phyloP scores from a whole-genome alignment of 1,140 invertebrate genomes.

The Orius insidiosus region DNA sequence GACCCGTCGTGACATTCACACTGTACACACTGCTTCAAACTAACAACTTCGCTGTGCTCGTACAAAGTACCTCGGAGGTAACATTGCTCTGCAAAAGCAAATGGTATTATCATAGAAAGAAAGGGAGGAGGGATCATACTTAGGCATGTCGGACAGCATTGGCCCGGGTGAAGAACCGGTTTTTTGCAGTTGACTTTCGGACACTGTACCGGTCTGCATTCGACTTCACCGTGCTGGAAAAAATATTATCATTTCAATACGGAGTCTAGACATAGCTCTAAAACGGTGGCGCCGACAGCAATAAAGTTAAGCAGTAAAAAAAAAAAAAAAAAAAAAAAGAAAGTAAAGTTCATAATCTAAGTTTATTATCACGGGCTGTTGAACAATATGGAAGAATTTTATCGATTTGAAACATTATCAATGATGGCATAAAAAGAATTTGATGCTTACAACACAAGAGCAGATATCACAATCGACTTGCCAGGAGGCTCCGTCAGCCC shows the following conservation, averaged over 20 bases:
- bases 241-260: conserved; percentile 12
- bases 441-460: conserved; percentile 55
- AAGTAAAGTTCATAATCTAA: too few relatives aligned
- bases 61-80: conserved; percentile 54
- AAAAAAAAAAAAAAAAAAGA: too few relatives aligned
- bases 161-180: conserved; percentile 52
- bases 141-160: conserved; percentile 71
- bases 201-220: conserved; percentile 63
- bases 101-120: too few relatives aligned
- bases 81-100: conserved; percentile 49
- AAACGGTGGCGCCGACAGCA: too few relatives aligned
- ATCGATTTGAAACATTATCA: too few relatives aligned
- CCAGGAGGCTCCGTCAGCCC: conserved; percentile 67
- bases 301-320: too few relatives aligned
- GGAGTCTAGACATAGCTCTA: conserved; percentile 2
- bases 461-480: conserved; percentile 62
- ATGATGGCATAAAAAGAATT: too few relatives aligned
- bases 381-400: too few relatives aligned
- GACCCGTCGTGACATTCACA: conserved; percentile 62
- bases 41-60: conserved; percentile 64
- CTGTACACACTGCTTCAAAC: conserved; percentile 50
- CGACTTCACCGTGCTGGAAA: conserved; percentile 59
- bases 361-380: too few relatives aligned
- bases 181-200: conserved; percentile 55
- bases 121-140: conserved; percentile 38